phyloP scores from a whole-genome alignment of 2,797 vertebrate species.

The Phoeniculus purpureus region DNA sequence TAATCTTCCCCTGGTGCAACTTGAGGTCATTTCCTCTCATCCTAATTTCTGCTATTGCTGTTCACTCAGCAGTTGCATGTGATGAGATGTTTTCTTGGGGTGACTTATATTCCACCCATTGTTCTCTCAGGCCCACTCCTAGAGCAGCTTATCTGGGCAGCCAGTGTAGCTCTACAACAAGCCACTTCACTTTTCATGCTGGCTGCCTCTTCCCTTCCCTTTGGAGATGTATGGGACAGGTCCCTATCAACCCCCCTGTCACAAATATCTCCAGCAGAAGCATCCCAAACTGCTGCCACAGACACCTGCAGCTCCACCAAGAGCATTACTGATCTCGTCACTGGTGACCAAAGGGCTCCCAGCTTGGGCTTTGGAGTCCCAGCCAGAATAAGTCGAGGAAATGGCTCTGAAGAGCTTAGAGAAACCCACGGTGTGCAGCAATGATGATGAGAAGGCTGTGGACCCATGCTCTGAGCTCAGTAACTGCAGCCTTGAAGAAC shows the following conservation, averaged over 20 bases:
- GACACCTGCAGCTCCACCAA: not conserved
- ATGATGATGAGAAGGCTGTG: not conserved
- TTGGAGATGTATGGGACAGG: not conserved
- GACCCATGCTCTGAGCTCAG: not conserved
- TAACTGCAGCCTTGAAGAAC: not conserved
- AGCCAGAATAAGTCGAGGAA: rapidly evolving
- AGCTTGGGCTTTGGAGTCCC: not conserved
- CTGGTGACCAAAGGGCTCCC: not conserved
- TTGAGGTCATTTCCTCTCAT: too few species aligned
- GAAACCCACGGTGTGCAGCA: not conserved
- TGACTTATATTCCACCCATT: not conserved
- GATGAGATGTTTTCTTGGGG: not conserved
- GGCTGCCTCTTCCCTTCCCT: not conserved
- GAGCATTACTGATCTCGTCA: not conserved
- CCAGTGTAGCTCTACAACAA: not conserved
- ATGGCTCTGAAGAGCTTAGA: rapidly evolving
- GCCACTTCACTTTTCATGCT: not conserved
- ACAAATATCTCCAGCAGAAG: not conserved
- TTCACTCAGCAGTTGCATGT: not conserved
- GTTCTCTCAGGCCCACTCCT: not conserved
- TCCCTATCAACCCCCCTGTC: not conserved
- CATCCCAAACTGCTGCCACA: rapidly evolving
- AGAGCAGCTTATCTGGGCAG: not conserved
- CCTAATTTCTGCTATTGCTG: not conserved
- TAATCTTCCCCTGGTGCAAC: too few species aligned